Evolutionary conservation across 2,113 vertebrate species (phyloP), one percentile per base, ranked within the genome.

Genomic region (Strigops habroptila): DNA sequence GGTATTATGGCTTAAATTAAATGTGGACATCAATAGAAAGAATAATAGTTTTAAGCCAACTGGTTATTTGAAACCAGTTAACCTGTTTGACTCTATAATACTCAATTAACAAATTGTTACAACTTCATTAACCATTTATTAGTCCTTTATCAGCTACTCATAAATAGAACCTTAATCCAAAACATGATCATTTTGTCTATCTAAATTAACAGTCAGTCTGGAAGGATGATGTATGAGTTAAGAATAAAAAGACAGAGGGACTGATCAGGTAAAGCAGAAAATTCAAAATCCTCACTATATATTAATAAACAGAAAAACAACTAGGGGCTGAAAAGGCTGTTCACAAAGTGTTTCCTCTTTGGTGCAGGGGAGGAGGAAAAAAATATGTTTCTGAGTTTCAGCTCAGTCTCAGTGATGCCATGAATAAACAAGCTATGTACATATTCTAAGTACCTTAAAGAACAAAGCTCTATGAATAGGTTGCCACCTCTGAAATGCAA

Each of bases 71-170:
- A 87, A 95, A 74, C 10, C 25, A 79, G 24, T 80, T 90, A 82
- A 67, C 52, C 44, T 74, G 12, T 69, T 91, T 53, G 68, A 78
- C 76, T 91, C 69, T 63, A 23, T 74, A 86, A 79, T 59, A 86
- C 49, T 88, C 39, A 74, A 46, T 86, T 80, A 83, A 83, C 51
- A 85, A 94, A 79, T 73, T 41, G 91, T 77, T 89, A 82, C 33
- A 81, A 60, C 31, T 44, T 81, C 73, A 90, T 91, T 93, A 94
- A 88, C 37, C 31, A 46, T 85, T 87, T 90, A 57, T 94, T 85
- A 90, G 44, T 85, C 44, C 28, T 77, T 80, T 81, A 86, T 88
- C 4, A 7, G 59, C 93, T 79, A 53, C 35, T 85, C 31, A 65
- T 67, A 93, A 87, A 77, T 15, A 77, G 63, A 87, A 53, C 9